Evolutionary conservation across 2,797 vertebrate genomes (phyloP), one percentile per base, ranked within the genome.

Genomic region (Falco rusticolus): DNA sequence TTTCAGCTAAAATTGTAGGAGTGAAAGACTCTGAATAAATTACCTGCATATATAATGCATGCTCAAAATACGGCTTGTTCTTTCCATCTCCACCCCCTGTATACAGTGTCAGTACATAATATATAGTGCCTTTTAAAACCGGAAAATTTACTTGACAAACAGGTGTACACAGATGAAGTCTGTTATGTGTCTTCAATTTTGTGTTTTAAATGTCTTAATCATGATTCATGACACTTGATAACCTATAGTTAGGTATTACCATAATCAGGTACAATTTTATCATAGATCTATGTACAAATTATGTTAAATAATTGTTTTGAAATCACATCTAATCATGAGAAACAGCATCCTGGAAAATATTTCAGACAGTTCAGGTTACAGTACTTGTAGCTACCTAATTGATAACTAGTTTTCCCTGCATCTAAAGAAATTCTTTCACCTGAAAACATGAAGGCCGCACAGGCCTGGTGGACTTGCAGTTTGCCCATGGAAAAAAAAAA

Each of bases 1-100:
- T 83, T 94, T 89, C 88, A 81, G 83, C 37, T 94, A 65, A 94
- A 94, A 91, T 92, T 87, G 66, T 7, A 80, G 71, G 54, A 93
- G 48, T 81, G 93, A 94, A 71, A 94, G 84, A 76, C 74, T 95
- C 70, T 53, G 89, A 94, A 94, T 94, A 96, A 89, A 94, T 97
- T 96, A 87, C 54, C 60, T 29, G 5, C 54, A 13, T 78, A 39
- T 78, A 66, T 94, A 96, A 92, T 92, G 93, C 41, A 16, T 82
- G 79, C 70, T 92, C 45, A 56, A 94, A 92, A 87, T 88, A 43
- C 25, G 26, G 47, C 87, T 91, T 96, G n/a, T 56, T 89, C 60
- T 17, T 85, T 88, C 69, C 63, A n/a, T 61, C 86, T 87, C 77
- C 39, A 21, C 87, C 54, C 70, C 90, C 84, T 78, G 64, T 31